These are phyloP conservation scores for Gnathochromis pfefferi DNA, from an alignment of 2,113 vertebrate genomes.

Conservation along the genomic window DNA sequence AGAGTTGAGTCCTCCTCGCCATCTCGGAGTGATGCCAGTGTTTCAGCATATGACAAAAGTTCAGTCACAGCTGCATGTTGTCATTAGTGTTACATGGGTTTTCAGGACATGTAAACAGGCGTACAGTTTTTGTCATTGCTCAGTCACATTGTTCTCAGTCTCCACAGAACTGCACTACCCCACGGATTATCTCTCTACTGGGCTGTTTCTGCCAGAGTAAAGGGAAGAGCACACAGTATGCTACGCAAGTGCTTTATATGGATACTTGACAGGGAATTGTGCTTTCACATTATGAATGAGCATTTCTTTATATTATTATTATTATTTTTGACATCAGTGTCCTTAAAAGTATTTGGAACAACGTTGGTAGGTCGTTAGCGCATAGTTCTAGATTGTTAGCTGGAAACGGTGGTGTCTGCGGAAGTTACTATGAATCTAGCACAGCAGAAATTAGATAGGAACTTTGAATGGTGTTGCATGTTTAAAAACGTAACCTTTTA, in stretches of 20 bases:
- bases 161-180: constrained; percentile 36
- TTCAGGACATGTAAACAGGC: not conserved
- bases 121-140: not conserved
- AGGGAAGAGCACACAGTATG: constrained; percentile 64
- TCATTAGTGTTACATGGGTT: constrained; percentile 5
- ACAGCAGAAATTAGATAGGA: constrained; percentile 61
- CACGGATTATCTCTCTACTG: constrained; percentile 38
- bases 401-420: constrained; percentile 36
- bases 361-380: constrained; percentile 37
- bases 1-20: not conserved
- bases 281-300: constrained; percentile 50
- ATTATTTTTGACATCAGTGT: constrained; percentile 36
- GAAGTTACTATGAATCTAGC: constrained; percentile 45
- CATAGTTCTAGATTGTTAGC: constrained; percentile 57
- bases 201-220: constrained; percentile 40
- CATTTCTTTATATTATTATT: not conserved
- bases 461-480: constrained; percentile 62
- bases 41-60: not conserved
- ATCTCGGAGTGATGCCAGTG: constrained; percentile 1
- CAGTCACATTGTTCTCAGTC: constrained; percentile 8
- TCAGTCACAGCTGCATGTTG: constrained; percentile 12
- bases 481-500: constrained; percentile 58
- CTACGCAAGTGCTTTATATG: constrained; percentile 67
- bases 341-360: constrained; percentile 58
- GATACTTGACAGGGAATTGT: constrained; percentile 67